Evolutionary conservation across 2,797 vertebrate genomes (phyloP).

Genomic region (Galago senegalensis): DNA sequence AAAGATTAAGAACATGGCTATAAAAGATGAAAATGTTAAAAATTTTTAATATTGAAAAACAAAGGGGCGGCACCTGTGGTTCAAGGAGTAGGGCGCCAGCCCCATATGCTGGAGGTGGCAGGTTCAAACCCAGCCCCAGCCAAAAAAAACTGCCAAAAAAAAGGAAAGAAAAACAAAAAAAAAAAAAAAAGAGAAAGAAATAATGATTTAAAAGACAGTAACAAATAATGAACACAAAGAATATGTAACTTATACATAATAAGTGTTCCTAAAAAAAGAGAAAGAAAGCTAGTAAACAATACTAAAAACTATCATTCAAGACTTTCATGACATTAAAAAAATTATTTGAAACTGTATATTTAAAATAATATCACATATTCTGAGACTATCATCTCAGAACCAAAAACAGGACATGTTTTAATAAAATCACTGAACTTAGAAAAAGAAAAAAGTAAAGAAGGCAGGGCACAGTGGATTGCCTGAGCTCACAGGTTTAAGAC

Average conservation of each 20-base stretch:
- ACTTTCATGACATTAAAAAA: neutral
- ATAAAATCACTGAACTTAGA: neutral
- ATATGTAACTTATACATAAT: neutral
- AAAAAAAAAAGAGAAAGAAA: too few relatives aligned
- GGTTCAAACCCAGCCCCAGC: too few relatives aligned
- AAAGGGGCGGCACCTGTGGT: too few relatives aligned
- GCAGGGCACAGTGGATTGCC: too few relatives aligned
- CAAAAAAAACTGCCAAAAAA: neutral
- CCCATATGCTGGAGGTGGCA: too few relatives aligned
- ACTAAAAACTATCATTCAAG: neutral
- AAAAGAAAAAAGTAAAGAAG: neutral
- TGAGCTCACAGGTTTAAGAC: too few relatives aligned
- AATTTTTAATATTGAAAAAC: neutral
- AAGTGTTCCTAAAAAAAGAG: neutral
- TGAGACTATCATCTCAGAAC: neutral
- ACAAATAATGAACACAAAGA: too few relatives aligned
- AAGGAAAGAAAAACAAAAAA: neutral
- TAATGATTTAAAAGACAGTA: too few relatives aligned
- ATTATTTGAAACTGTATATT: neutral
- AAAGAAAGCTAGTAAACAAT: neutral
- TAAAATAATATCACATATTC: neutral
- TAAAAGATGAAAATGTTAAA: neutral
- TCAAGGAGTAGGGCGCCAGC: too few relatives aligned
- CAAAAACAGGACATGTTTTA: neutral
- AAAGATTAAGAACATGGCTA: neutral